Evolutionary conservation across 2,888 invertebrate species (phyloP), one percentile per base, ranked within the genome.

Genomic region (Platerodrilus igneus): DNA sequence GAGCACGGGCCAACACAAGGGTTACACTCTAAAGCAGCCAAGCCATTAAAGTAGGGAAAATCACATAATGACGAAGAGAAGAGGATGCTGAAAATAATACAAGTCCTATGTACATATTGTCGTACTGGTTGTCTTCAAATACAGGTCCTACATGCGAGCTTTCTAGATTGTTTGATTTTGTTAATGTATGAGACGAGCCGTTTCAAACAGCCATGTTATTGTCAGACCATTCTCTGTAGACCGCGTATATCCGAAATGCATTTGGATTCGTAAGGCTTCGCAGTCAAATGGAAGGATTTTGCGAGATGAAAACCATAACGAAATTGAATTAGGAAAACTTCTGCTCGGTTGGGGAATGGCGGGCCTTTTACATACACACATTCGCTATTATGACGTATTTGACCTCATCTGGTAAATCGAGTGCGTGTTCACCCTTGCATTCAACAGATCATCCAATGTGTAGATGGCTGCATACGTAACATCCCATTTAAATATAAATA

Each of bases 251-350:
- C 36, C 43, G 39, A 16, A 45, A 42, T 44, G 50, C 37, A 48
- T 49, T 41, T 45, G 45, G 45, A 44, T 36, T 50, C 36, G 45
- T 40, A 48, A 54, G 53, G 55, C 56, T 55, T 51, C 37, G 43
- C 52, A 52, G 52, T 54, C 53, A 50, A 48, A 45, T 49, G 41
- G 43, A 47, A 39, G 50, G 45, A 50, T 53, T 57, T 52, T 55
- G 53, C 53, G 54, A 56, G 53, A 55, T 56, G 57, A 57, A 55
- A 57, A 54, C 57, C 53, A 56, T 56, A 56, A 50, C 49, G 45
- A 51, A 55, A 57, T 56, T 54, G 55, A 57, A 56, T 57, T 57
- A 56, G 50, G 51, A 52, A 57, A 57, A 50, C 55, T 57, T 55
- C 51, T 47, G 49, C 50, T 44, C 52, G 50, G 52, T 51, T 51